Evolutionary conservation across 2,113 vertebrate genomes (phyloP).

Genomic region (Scatophagus argus): DNA sequence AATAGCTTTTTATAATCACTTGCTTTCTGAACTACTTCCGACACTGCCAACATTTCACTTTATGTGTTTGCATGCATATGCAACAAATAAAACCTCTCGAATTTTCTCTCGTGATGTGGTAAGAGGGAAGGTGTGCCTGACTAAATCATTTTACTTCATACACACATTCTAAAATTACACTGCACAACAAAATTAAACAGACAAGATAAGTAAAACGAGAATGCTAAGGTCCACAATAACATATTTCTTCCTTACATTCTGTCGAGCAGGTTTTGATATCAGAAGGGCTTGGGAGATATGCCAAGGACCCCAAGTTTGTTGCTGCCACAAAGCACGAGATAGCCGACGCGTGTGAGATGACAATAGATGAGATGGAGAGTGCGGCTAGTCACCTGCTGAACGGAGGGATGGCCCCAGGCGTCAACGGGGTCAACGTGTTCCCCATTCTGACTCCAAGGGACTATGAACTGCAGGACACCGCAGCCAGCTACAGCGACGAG

Average conservation of each 20-base stretch:
- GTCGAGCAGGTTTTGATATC: conserved; percentile 94
- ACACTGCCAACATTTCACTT: no score
- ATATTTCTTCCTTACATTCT: conserved; percentile 11
- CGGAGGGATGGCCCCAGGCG: conserved; percentile 84
- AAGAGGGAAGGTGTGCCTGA: neutral
- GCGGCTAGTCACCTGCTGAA: conserved; percentile 96
- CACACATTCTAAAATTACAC: neutral
- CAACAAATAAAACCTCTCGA: no score
- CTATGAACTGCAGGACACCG: conserved; percentile 93
- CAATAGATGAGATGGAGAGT: conserved; percentile 99
- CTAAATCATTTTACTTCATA: neutral
- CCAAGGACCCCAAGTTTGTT: conserved; percentile 98
- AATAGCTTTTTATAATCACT: no score
- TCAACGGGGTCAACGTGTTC: conserved; percentile 88
- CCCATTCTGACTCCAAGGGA: conserved; percentile 87
- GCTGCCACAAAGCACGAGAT: conserved; percentile 97
- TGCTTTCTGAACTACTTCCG: no score
- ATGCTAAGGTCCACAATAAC: neutral
- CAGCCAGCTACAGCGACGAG: conserved; percentile 94
- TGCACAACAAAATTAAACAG: conserved; percentile 8
- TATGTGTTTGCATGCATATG: no score
- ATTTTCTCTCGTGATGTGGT: neutral
- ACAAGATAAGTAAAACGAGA: conserved; percentile 10
- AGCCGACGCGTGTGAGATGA: conserved; percentile 97
- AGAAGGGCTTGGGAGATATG: conserved; percentile 95